These are phyloP conservation scores for Drosophila nr. medialis DNA, from an alignment of 2,888 invertebrate species.

Conservation along the genomic window DNA sequence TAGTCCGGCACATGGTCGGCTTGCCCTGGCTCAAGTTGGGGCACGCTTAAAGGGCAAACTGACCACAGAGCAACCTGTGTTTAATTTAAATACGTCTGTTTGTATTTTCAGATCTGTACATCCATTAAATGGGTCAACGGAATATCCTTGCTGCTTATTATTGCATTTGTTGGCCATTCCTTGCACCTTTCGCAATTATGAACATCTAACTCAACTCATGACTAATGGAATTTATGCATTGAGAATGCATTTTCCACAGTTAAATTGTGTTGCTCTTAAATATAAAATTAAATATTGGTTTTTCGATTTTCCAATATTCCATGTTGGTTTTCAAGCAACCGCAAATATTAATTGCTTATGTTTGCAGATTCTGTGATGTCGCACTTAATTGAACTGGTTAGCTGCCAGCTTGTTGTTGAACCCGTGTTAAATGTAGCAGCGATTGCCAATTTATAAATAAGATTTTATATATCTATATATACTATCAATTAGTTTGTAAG, in stretches of 20 bases:
- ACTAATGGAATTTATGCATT: too few species aligned
- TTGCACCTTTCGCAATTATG: conserved; percentile 61
- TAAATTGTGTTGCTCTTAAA: neutral
- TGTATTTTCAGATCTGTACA: conserved; percentile 45
- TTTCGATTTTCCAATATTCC: neutral
- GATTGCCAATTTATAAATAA: neutral
- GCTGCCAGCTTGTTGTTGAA: neutral
- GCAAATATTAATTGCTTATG: neutral
- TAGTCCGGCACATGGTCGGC: conserved; percentile 43
- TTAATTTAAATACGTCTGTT: conserved; percentile 48
- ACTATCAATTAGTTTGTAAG: neutral
- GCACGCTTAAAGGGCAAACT: conserved; percentile 8
- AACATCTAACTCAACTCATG: conserved; percentile 67
- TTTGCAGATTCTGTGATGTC: neutral
- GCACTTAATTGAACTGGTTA: neutral
- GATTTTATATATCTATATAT: conserved; percentile 6
- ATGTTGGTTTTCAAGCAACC: neutral
- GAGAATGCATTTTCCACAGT: neutral
- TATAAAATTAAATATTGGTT: neutral
- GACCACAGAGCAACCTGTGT: conserved; percentile 3
- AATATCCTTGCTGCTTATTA: conserved; percentile 2
- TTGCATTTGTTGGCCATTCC: neutral
- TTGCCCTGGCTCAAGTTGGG: conserved; percentile 17
- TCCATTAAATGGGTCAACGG: conserved; percentile 2
- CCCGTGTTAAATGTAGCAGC: neutral